Conservation (phyloP, 2,888 invertebrate species). For the Drepana falcataria region DNA sequence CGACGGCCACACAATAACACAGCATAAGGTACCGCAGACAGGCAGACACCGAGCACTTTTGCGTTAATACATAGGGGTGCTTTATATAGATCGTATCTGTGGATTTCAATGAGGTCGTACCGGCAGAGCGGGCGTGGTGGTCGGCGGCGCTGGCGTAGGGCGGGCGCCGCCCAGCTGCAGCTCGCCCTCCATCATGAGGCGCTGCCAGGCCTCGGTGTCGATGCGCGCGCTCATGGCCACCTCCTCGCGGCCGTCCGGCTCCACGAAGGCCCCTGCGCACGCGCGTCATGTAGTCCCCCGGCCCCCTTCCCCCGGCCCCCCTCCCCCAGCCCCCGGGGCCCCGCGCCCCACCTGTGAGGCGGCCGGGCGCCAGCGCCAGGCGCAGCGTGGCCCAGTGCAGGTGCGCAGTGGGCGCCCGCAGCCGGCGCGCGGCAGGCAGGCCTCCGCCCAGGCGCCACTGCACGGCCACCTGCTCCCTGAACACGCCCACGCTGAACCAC, state of each 20-base stretch:
- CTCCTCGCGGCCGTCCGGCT: conserved; percentile 71
- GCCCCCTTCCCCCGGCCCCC: no score
- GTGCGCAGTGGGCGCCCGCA: conserved; percentile 40
- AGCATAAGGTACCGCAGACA: no score
- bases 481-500: conserved; percentile 84
- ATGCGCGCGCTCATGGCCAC: conserved; percentile 66
- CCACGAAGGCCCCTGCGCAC: conserved; percentile 47
- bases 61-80: no score
- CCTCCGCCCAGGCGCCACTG: conserved; percentile 80
- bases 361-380: conserved; percentile 23
- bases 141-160: conserved; percentile 11
- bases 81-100: no score
- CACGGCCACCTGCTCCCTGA: conserved; percentile 83
- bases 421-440: conserved; percentile 38
- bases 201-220: conserved; percentile 71
- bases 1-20: background rate
- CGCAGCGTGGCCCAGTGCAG: conserved; percentile 27
- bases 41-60: no score
- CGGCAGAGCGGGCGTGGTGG: conserved; percentile 17
- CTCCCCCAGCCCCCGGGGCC: no score
- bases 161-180: conserved; percentile 59
- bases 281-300: no score
- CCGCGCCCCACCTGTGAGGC: conserved; percentile 29
- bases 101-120: conserved; percentile 10
- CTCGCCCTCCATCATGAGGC: conserved; percentile 63